Base-by-base conservation (phyloP, 2,797 vertebrate genomes). In the Champsocephalus esox region DNA sequence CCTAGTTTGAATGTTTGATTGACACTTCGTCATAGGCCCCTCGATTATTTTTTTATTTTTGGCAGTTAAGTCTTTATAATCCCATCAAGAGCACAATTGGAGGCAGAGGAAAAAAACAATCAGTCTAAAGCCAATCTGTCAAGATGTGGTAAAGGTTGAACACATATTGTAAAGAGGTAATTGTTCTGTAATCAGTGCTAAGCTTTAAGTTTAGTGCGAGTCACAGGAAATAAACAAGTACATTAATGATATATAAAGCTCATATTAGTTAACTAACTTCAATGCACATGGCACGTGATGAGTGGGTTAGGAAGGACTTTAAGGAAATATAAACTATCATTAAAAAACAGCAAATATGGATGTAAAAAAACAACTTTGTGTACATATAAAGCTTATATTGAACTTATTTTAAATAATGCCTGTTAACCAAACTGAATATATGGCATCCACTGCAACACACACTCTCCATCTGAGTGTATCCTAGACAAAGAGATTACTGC, bases 401-500 rank as follows among this genome's bases (percentile, higher is more conserved):
- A 50, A 44, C 41, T 21, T 61, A 9, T 68, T 51, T 68, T 12
- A 11, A 65, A 52, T n/a, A 63, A 65, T 24, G 34, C 52, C 21
- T 34, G 38, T 56, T 43, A 43, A 49, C 8, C 60, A 61, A 17
- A 60, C 48, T 49, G 38, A 13, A 48, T 1, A 6, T 57, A 38
- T 3, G 1, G n/a, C 16, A 34, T n/a, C 59, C 58, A 43, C 63
- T 46, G 32, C 21, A 43, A 73, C 51, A 70, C 71, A 54, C 55
- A 54, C 56, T 49, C 63, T 63, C 64, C 80, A 79, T 87, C 81
- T 76, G 43, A 81, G 70, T 84, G 80, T 79, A 83, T 84, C 80
- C 89, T 88, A 90, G 85, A 88, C 85, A 90, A 79, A 89, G 81
- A 89, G 87, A 93, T 91, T 91, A 90, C 77, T 87, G 84, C 56